Base-by-base conservation (phyloP, 1,140 invertebrate species). In the Papilio aristodemus region DNA sequence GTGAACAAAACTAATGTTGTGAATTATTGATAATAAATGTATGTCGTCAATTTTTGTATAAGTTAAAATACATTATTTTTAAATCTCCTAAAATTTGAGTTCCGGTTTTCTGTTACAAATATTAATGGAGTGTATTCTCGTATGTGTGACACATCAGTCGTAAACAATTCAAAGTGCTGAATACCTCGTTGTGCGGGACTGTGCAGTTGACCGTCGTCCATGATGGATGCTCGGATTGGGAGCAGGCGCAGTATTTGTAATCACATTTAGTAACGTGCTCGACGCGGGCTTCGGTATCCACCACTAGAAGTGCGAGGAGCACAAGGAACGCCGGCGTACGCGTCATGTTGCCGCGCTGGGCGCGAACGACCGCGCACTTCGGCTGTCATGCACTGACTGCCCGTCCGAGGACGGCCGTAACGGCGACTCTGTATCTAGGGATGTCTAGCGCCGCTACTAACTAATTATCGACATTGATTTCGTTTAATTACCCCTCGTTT, bases 171-270 rank as follows among this genome's bases (percentile, higher is more conserved):
- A 62, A 58, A 68, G 71, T 75, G 64, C 63, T 72, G 71, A 78
- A 81, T 92, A 94, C 94, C 93, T 95, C 93, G 78, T 92, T 79
- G 41, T 87, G 79, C 54, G 91, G 85, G 74, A 94, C 93, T 71
- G 93, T 92, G 81, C 94, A 95, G 86, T 94, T 95, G 76, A 95
- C 91, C 73, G 89, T 93, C 73, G 93, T 92, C 94, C 94, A 94
- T 36, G 87, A 80, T 4, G 87, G 92, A 60, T 93, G 92, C 39
- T 90, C 88, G 37, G 90, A 92, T 37, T 92, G 85, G 41, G 91
- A 91, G 78, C 94, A 95, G 69, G 92, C 92, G 84, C 94, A 95
- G 77, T 91, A 93, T 41, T 91, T 81, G 75, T 93, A 88, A 19
- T 92, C 87, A 79, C 94, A 94, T 72, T 94, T 90, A 54, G 87